A percentile compares a stretch with the other conserved stretches of the same genome.
Evolutionary conservation across 2,797 vertebrate species (phyloP).

Genomic region (Masticophis lateralis): DNA sequence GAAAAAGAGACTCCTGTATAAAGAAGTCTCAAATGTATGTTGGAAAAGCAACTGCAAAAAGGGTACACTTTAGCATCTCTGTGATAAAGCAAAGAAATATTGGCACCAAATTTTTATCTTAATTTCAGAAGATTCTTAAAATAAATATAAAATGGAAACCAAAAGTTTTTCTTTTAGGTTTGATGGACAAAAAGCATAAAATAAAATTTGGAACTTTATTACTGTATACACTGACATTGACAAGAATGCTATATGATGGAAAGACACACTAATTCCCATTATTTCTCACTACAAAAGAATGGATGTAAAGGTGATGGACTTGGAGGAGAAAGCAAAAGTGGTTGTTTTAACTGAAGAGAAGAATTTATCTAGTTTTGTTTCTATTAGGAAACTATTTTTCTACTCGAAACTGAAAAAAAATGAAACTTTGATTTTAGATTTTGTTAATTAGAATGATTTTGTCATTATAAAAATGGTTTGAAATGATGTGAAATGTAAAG

Average conservation of each 20-base stretch:
- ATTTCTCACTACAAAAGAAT: background rate
- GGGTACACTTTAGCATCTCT: background rate
- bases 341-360: background rate
- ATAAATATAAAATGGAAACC: no score
- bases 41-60: background rate
- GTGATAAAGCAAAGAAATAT: no score
- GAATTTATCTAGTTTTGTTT: background rate
- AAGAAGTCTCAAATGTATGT: background rate
- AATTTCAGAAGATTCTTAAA: no score
- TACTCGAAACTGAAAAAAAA: background rate
- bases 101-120: no score
- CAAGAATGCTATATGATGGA: background rate
- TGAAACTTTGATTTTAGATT: background rate
- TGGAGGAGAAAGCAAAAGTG: background rate
- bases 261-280: background rate
- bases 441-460: background rate
- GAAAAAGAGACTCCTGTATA: background rate
- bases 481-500: background rate
- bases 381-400: background rate
- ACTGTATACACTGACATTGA: background rate
- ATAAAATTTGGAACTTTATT: background rate
- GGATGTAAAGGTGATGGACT: background rate
- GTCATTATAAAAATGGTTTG: background rate
- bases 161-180: background rate
- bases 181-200: background rate